These are phyloP conservation scores for Ceyx margarethae DNA, from an alignment of 2,113 vertebrate genomes.

Conservation along the genomic window DNA sequence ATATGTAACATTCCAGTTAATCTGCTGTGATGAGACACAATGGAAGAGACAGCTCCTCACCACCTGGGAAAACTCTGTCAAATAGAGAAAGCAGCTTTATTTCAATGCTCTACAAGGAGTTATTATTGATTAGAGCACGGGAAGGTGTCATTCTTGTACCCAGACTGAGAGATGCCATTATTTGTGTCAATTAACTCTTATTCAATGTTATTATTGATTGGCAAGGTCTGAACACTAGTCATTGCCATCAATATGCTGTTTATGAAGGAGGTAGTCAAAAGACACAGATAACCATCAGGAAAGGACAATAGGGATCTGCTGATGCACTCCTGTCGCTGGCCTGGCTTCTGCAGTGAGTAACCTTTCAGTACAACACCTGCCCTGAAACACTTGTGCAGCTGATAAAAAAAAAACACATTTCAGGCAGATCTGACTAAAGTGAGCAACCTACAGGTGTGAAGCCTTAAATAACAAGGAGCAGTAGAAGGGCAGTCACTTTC, in stretches of 20 bases:
- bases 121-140: conserved; percentile 81
- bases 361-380: conserved; percentile 32
- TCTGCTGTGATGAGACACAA: conserved; percentile 74
- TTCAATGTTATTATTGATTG: conserved; percentile 81
- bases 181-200: conserved; percentile 80
- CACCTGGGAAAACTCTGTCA: conserved; percentile 72
- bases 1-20: conserved; percentile 82
- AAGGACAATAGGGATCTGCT: conserved; percentile 63
- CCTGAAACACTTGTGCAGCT: conserved; percentile 1
- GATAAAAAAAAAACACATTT: neutral
- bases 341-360: conserved; percentile 17
- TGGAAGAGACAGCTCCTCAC: conserved; percentile 74
- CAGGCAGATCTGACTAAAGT: conserved; percentile 52
- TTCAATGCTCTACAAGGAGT: conserved; percentile 67
- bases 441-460: conserved; percentile 63
- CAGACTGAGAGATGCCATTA: conserved; percentile 72
- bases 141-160: conserved; percentile 74
- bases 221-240: conserved; percentile 79
- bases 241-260: conserved; percentile 80
- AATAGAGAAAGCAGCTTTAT: conserved; percentile 70
- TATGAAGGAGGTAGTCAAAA: conserved; percentile 67
- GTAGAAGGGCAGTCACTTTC: conserved; percentile 57
- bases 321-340: neutral
- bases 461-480: conserved; percentile 64
- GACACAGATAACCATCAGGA: conserved; percentile 56